Base-by-base conservation (phyloP, 2,113 vertebrate species). In the Neotragus moschatus region DNA sequence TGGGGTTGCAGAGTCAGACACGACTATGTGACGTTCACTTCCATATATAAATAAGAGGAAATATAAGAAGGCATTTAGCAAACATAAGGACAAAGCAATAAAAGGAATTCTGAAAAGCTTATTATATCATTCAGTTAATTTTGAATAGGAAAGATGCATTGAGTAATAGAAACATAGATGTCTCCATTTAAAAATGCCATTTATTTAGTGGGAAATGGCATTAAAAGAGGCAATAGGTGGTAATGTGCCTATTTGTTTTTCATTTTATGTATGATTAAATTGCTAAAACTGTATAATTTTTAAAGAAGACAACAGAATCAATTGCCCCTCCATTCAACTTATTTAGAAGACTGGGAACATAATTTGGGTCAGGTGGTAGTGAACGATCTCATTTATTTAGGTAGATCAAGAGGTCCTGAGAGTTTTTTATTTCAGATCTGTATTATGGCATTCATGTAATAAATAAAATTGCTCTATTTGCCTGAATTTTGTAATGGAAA, bases 401-500 rank as follows among this genome's bases (percentile, higher is more conserved):
- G 15, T 23, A 96, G 17, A 73, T 88, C 79, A 92, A 84, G 2
- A 84, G 12, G 15, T 84, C 14, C 8, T 56, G 47, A 36, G 10
- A 5, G 81, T 92, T 89, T 66, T 47, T 75, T 84, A 66, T 25
- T 61, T 53, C 21, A 26, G 12, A 53, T 86, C 7, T 89, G 39
- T 43, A 49, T 58, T 82, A 49, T 30, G 21, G 56, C n/a, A 79
- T 89, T 95, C 23, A 47, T 53, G 36, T 19, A 53, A 91, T 90
- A 81, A 92, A 86, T 14, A 96, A 58, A 17, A 43, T 43, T 45
- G 28, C 23, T 84, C 75, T 77, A 93, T 75, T 93, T 93, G 30
- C 51, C 11, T 19, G 51, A 39, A 87, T 73, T 91, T 91, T 10
- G 39, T 96, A 96, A 90, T 94, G 58, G 10, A 91, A 90, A 96